Percentiles rank a stretch among this genome's conserved stretches.
phyloP scores from a whole-genome alignment of 2,888 invertebrate genomes.

The Yponomeuta evonymella region DNA sequence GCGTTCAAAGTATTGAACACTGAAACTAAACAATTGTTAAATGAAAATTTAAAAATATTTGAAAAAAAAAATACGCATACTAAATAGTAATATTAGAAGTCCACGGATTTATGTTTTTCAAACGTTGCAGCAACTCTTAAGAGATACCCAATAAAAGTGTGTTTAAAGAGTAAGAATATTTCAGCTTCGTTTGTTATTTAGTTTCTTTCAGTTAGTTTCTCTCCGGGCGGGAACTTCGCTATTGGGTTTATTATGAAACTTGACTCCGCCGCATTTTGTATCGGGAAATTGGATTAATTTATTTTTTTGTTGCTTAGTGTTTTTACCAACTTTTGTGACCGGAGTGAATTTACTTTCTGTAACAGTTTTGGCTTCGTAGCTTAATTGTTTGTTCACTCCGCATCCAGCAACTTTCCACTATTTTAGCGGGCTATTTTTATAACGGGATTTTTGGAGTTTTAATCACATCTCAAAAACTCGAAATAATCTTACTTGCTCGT shows the following conservation, averaged over 20 bases:
- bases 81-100: neutral
- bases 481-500: too few species aligned
- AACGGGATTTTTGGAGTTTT: too few species aligned
- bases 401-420: too few species aligned
- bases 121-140: slow-evolving; percentile 18
- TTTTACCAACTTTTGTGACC: neutral
- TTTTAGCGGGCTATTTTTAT: too few species aligned
- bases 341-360: too few species aligned
- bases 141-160: slow-evolving; percentile 12
- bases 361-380: too few species aligned
- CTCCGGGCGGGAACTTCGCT: slow-evolving; percentile 22
- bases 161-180: slow-evolving; percentile 22
- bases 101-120: neutral
- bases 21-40: too few species aligned
- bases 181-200: slow-evolving; percentile 32
- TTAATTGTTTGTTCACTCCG: too few species aligned
- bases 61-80: too few species aligned
- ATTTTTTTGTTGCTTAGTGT: neutral
- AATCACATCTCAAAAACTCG: too few species aligned
- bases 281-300: slow-evolving; percentile 8
- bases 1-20: too few species aligned
- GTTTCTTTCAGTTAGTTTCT: slow-evolving; percentile 28
- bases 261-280: slow-evolving; percentile 23
- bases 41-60: too few species aligned
- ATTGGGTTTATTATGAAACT: slow-evolving; percentile 27